A percentile compares a stretch with the other conserved stretches of the same genome.
These are phyloP conservation scores for Melinaea marsaeus DNA, from an alignment of 2,888 invertebrate species.

Conservation along the genomic window DNA sequence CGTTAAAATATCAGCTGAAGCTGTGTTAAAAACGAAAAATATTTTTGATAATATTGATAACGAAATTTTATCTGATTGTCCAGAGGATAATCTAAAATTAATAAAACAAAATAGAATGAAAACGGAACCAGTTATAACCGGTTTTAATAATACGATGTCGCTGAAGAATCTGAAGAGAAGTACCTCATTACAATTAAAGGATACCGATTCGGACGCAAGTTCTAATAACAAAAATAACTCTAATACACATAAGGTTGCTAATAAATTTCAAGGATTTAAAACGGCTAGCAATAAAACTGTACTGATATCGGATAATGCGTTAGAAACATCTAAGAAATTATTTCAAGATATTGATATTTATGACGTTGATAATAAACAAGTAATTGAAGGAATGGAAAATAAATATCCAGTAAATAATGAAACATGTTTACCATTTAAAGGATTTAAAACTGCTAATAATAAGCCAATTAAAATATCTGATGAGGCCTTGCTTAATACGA, in stretches of 20 bases:
- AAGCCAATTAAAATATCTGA: slow-evolving; percentile 36
- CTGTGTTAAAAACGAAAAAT: slow-evolving; percentile 42
- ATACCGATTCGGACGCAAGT: not conserved
- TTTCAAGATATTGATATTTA: slow-evolving; percentile 30
- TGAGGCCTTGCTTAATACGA: slow-evolving; percentile 43
- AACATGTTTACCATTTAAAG: slow-evolving; percentile 2
- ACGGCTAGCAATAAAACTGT: slow-evolving; percentile 51
- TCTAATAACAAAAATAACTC: not conserved
- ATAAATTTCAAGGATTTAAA: slow-evolving; percentile 39
- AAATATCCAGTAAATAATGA: slow-evolving; percentile 1
- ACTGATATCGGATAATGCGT: slow-evolving; percentile 38
- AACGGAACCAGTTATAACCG: slow-evolving; percentile 4
- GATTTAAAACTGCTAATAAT: slow-evolving; percentile 11
- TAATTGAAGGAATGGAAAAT: not conserved
- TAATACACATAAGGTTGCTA: not conserved
- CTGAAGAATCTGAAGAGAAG: no score
- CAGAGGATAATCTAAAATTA: no score
- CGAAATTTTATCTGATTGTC: no score
- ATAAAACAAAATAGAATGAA: no score
- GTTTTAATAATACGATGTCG: no score
- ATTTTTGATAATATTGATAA: slow-evolving; percentile 41
- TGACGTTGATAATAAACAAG: not conserved
- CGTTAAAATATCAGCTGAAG: slow-evolving; percentile 48
- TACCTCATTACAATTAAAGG: not conserved
- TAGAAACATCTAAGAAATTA: slow-evolving; percentile 37